Conservation (phyloP, 2,113 vertebrate genomes). For the Syngnathus floridae region DNA sequence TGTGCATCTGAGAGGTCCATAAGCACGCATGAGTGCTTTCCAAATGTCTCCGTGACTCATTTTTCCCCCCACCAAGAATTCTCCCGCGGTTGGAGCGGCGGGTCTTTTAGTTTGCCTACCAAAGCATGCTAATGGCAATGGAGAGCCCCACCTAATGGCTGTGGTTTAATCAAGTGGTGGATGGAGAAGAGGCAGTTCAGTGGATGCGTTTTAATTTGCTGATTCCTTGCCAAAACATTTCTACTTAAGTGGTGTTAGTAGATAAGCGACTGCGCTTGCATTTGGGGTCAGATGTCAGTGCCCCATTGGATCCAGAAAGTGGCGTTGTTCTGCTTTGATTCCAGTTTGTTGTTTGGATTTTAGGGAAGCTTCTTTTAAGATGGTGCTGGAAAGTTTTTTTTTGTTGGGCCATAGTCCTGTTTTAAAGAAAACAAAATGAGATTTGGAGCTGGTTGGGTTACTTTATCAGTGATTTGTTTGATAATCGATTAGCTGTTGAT, state of each 20-base stretch:
- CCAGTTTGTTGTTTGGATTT: background rate
- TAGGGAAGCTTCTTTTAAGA: no score
- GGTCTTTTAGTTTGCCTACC: conserved; percentile 6
- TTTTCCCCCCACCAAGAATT: background rate
- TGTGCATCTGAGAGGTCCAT: background rate
- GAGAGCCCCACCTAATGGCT: background rate
- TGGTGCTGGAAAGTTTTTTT: no score
- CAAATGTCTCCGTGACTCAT: conserved; percentile 10
- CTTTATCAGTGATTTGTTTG: no score
- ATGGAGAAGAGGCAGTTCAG: background rate
- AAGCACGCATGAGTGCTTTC: background rate
- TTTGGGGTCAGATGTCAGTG: background rate
- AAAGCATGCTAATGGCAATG: conserved; percentile 8
- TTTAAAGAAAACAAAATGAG: no score
- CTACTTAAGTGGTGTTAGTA: background rate
- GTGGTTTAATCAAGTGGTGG: conserved; percentile 9
- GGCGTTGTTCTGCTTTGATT: background rate
- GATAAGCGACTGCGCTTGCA: background rate
- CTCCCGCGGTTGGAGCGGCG: background rate
- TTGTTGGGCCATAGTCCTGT: no score
- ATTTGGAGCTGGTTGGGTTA: no score
- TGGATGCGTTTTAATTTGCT: background rate
- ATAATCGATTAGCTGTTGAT: no score
- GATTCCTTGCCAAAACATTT: background rate
- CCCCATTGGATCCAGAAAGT: background rate